phyloP scores from a whole-genome alignment of 92 coral and sea anemone genomes.

The Parazoanthus darwini region DNA sequence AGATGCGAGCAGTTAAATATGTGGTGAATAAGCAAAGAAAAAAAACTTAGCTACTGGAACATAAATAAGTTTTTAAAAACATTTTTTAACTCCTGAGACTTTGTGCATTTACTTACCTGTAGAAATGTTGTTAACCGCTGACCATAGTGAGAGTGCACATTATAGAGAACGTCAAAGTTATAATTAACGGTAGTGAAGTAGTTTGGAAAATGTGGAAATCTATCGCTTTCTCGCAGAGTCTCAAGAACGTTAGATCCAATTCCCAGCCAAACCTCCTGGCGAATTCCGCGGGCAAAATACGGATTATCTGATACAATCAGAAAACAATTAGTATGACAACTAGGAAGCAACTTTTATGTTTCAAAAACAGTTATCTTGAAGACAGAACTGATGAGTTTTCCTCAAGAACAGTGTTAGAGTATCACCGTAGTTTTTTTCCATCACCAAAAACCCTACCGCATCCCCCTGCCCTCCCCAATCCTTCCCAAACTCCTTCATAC shows the following conservation, averaged over 20 bases:
- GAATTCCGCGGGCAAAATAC: slow-evolving; percentile 13
- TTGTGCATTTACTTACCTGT: background rate
- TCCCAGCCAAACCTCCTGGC: slow-evolving; percentile 19
- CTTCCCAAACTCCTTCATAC: too few relatives aligned
- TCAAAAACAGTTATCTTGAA: too few relatives aligned
- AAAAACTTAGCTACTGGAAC: background rate
- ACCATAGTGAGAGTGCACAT: background rate
- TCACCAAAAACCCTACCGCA: too few relatives aligned
- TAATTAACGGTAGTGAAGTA: background rate
- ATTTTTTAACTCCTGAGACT: background rate
- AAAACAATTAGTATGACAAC: background rate
- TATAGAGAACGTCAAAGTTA: slow-evolving; percentile 25
- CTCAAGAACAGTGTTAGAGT: too few relatives aligned
- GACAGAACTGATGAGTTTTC: too few relatives aligned
- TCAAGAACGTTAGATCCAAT: slow-evolving; percentile 32
- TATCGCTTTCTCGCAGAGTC: slow-evolving; percentile 4
- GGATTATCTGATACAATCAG: background rate
- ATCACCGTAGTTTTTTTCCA: too few relatives aligned
- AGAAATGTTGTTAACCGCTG: slow-evolving; percentile 28
- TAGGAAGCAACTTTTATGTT: too few relatives aligned
- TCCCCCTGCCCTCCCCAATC: too few relatives aligned
- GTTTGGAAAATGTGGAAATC: slow-evolving; percentile 21
- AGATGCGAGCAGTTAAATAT: too few relatives aligned
- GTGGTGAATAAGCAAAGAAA: too few relatives aligned
- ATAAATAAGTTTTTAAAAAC: too few relatives aligned